Evolutionary conservation across 92 coral and sea anemone genomes (phyloP).

Genomic region (Pocillopora grandis): DNA sequence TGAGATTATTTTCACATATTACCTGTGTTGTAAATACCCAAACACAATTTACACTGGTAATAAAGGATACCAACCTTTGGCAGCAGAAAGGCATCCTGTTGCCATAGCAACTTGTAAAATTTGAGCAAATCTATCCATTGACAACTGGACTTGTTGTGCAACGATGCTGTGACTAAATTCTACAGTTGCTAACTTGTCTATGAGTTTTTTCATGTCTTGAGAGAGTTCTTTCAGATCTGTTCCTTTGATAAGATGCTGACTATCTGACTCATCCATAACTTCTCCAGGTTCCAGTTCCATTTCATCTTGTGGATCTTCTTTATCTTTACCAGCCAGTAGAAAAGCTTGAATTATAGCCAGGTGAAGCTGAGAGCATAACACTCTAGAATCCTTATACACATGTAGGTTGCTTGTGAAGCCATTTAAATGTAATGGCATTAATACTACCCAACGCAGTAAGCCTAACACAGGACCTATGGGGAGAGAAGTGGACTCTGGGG

Average conservation of each 20-base stretch:
- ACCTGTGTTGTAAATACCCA: background rate
- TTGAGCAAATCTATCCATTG: conserved; percentile 91
- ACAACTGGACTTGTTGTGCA: conserved; percentile 62
- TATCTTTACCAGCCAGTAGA: conserved; percentile 72
- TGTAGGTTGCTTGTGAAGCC: background rate
- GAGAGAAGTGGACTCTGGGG: conserved; percentile 53
- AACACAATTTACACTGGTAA: background rate
- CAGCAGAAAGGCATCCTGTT: conserved; percentile 89
- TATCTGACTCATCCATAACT: conserved; percentile 88
- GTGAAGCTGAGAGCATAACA: conserved; percentile 88
- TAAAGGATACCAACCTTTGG: conserved; percentile 61
- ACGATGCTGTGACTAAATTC: conserved; percentile 16
- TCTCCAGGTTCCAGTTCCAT: conserved; percentile 99
- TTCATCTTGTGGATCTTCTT: conserved; percentile 81
- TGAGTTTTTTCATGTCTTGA: conserved; percentile 40
- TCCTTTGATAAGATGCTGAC: conserved; percentile 66
- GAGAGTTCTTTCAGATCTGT: conserved; percentile 65
- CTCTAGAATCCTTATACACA: conserved; percentile 32
- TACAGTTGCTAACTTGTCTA: conserved; percentile 41
- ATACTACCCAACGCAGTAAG: conserved; percentile 84
- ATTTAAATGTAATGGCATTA: conserved; percentile 66
- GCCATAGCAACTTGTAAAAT: conserved; percentile 88
- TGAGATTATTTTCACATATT: background rate
- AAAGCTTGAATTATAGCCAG: conserved; percentile 90
- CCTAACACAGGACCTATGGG: conserved; percentile 76